Conservation (phyloP, 2,113 vertebrate genomes). For the Martes martes region DNA sequence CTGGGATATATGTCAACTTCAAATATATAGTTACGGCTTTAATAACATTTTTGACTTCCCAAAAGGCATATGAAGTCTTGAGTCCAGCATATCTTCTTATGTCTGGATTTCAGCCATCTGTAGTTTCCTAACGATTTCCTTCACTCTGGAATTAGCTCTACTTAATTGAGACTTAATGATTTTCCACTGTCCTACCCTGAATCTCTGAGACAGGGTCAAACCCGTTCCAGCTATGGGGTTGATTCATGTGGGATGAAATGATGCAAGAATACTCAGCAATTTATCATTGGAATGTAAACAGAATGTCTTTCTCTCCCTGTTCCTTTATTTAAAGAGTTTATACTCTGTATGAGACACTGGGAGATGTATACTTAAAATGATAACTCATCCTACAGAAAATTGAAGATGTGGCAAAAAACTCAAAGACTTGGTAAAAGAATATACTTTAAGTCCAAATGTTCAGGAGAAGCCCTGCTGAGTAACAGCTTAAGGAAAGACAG, state of each 20-base stretch:
- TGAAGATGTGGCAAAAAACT: background rate
- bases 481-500: background rate
- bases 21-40: background rate
- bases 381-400: background rate
- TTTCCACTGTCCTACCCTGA: background rate
- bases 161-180: conserved; percentile 1
- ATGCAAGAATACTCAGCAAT: background rate
- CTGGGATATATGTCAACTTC: background rate
- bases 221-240: background rate
- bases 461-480: background rate
- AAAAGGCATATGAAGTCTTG: background rate
- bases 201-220: background rate
- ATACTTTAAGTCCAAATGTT: background rate
- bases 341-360: background rate
- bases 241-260: background rate
- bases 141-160: background rate
- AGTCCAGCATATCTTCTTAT: background rate
- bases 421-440: background rate
- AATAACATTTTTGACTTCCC: background rate
- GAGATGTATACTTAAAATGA: background rate
- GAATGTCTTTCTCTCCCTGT: background rate
- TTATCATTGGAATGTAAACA: background rate
- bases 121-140: background rate
- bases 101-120: background rate
- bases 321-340: background rate